Conservation (phyloP, 2,113 vertebrate genomes). For the Thinocorus orbignyianus region DNA sequence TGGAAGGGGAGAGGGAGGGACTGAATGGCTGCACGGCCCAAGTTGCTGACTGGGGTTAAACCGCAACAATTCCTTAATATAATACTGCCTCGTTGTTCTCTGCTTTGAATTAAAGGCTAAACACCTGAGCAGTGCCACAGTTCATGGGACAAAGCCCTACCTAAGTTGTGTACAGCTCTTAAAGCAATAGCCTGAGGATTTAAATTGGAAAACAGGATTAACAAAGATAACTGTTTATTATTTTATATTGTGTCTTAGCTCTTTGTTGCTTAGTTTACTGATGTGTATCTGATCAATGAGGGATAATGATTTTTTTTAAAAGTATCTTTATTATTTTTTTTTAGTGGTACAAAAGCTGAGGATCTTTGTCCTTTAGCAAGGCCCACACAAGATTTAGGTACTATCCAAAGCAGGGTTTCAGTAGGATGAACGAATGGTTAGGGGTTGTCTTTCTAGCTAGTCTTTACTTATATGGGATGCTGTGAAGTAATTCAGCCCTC, state of each 20-base stretch:
- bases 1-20: not conserved
- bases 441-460: not conserved
- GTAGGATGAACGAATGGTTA: not conserved
- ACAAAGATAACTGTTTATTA: not conserved
- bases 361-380: not conserved
- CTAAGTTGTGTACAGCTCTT: not conserved
- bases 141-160: not conserved
- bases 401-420: not conserved
- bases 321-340: too few relatives aligned
- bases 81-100: not conserved
- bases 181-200: not conserved
- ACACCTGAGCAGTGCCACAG: not conserved
- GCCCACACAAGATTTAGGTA: not conserved
- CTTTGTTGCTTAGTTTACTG: not conserved
- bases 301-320: not conserved
- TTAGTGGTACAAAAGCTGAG: not conserved
- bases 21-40: not conserved
- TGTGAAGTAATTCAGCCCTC: not conserved
- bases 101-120: not conserved
- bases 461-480: not conserved
- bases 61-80: not conserved
- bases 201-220: not conserved
- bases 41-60: not conserved
- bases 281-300: not conserved
- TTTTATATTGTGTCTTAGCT: not conserved